These are phyloP conservation scores for Nothobranchius furzeri DNA, from an alignment of 2,113 vertebrate species.

Conservation along the genomic window DNA sequence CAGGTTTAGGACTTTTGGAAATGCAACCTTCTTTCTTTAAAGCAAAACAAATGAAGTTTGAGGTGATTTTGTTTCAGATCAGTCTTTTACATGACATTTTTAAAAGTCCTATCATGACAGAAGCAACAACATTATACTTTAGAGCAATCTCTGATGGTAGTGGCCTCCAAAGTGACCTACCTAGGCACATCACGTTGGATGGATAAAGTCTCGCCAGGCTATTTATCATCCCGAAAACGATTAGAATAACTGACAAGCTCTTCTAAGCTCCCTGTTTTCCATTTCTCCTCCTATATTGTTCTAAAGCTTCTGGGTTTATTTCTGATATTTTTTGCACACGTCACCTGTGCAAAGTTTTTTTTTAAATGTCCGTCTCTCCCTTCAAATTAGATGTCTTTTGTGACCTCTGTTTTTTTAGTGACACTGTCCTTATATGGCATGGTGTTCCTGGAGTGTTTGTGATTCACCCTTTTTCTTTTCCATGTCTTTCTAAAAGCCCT, in stretches of 20 bases:
- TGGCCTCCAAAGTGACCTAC: slow-evolving; percentile 8
- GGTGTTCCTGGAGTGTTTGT: slow-evolving; percentile 33
- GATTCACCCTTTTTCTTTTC: slow-evolving; percentile 11
- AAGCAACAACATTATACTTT: neutral
- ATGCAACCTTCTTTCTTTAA: too few species aligned
- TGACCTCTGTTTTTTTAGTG: slow-evolving; percentile 4
- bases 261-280: neutral
- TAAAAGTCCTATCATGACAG: slow-evolving; percentile 15
- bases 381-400: slow-evolving; percentile 27
- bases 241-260: slow-evolving; percentile 12
- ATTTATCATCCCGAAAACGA: slow-evolving; percentile 23
- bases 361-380: slow-evolving; percentile 30
- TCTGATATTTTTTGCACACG: slow-evolving; percentile 17
- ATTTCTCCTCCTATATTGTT: slow-evolving; percentile 19
- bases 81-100: slow-evolving; percentile 17
- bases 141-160: neutral
- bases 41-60: neutral
- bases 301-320: slow-evolving; percentile 28
- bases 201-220: neutral
- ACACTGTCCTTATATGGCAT: slow-evolving; percentile 10
- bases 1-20: slow-evolving; percentile 1
- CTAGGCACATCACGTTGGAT: slow-evolving; percentile 2
- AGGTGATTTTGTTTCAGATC: slow-evolving; percentile 8
- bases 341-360: slow-evolving; percentile 28
- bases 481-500: slow-evolving; percentile 5